Evolutionary conservation across 2,113 vertebrate genomes (phyloP), one percentile per base, ranked within the genome.

Genomic region (Protomyctophum bolini): DNA sequence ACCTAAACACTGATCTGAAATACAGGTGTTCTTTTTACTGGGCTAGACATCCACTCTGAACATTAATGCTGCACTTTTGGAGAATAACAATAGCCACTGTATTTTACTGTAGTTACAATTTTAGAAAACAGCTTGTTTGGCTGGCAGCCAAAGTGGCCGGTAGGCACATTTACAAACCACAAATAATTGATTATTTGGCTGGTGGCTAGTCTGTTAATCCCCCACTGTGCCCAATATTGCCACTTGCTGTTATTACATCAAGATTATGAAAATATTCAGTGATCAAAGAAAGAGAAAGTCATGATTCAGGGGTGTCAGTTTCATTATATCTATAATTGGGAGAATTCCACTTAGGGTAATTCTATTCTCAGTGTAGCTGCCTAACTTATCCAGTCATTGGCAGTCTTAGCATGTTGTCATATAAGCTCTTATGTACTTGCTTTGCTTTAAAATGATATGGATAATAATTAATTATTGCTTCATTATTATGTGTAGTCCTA

Each of bases 401-500:
- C 47, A 45, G 33, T 55, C 29, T 47, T 46, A 21, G 33, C 33
- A 41, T 41, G 33, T 41, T 51, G 21, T 74, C 46, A 47, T 48
- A 63, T 41, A 4, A 41, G 33, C 33, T 41, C 33, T 41, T 41
- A 41, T 41, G 5, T 21, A n/a, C 70, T 56, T 82, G 48, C 64
- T 67, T 71, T 67, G 67, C 72, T 64, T 61, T 1, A 55, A 82
- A 65, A 56, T 61, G 70, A 58, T 68, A 5, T 58, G 8, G 15
- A 2, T 9, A 8, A 21, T 58, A 9, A 8, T 58, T 50, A 21
- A 41, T 67, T 59, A 57, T 9, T 11, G 12, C 51, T 65, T 72
- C 29, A 59, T 76, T 76, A 58, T 67, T 74, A 50, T 47, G 12
- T 65, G 72, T 75, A 66, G 80, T 81, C 77, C 33, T 41, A 85